Conservation (phyloP, 1,140 invertebrate species). For the Drosophila obscura region DNA sequence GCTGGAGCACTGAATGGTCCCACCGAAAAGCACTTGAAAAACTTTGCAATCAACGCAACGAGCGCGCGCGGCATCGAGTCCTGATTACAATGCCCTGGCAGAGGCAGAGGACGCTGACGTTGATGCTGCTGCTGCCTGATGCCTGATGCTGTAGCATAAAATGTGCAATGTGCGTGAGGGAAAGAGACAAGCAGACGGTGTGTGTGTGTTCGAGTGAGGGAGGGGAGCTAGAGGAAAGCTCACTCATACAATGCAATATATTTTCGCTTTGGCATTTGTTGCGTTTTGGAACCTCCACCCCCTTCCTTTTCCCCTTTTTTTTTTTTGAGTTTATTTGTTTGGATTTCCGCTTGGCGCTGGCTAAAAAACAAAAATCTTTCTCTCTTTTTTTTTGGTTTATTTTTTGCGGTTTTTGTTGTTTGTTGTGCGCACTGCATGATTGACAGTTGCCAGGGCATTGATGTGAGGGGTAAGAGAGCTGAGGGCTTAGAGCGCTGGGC, state of each 20-base stretch:
- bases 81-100: slow-evolving; percentile 72
- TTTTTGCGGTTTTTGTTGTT: slow-evolving; percentile 38
- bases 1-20: background rate
- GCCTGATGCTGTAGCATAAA: slow-evolving; percentile 33
- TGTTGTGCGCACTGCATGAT: slow-evolving; percentile 50
- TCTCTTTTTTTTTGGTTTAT: slow-evolving; percentile 32
- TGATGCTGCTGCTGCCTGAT: background rate
- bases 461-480: slow-evolving; percentile 8
- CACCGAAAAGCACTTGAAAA: slow-evolving; percentile 70
- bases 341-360: slow-evolving; percentile 29
- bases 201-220: background rate
- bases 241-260: slow-evolving; percentile 63
- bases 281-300: slow-evolving; percentile 51
- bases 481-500: background rate
- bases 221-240: background rate
- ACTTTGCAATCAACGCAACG: slow-evolving; percentile 77
- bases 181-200: slow-evolving; percentile 15
- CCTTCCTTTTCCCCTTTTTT: slow-evolving; percentile 1
- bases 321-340: slow-evolving; percentile 53
- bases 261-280: slow-evolving; percentile 74
- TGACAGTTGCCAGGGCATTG: slow-evolving; percentile 67
- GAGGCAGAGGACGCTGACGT: slow-evolving; percentile 4
- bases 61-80: slow-evolving; percentile 37
- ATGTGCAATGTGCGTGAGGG: slow-evolving; percentile 75
- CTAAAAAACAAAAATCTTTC: slow-evolving; percentile 32